Base-by-base conservation (phyloP, 2,797 vertebrate genomes). In the Antennarius maculatus region DNA sequence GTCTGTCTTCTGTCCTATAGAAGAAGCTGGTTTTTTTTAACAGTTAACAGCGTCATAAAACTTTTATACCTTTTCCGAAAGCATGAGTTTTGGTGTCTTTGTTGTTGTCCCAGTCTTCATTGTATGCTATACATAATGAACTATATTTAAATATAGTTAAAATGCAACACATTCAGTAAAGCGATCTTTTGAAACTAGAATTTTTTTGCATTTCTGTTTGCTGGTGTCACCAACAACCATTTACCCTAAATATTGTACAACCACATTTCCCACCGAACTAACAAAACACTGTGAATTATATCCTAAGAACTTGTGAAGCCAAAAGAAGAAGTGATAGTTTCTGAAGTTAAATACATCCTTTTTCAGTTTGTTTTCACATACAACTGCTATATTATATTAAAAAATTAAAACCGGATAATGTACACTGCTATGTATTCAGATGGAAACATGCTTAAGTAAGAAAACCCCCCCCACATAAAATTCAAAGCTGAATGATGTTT, bases 11-110 rank as follows among this genome's bases (percentile, higher is more conserved):
- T 78, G 43, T 71, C 59, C 73, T 67, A 28, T 9, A 74, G 79
- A 71, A 63, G 54, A 52, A 52, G 57, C 66, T 69, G 73, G 73
- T 76, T 78, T 74, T 64, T 76, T 77, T 52, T 78, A 77, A 76
- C 76, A 83, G 80, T 81, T 66, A 83, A 45, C 60, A 71, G 31
- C 3, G 66, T 56, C 51, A 79, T 48, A 34, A 58, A 69, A 72
- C 65, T 72, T 11, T 5, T 6, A 23, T 66, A 61, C 53, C 61
- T 61, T 51, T 46, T 17, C 28, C 41, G 53, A 67, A 50, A 54
- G 53, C 41, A 15, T 64, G 52, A 48, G 3, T 12, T 2, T 4
- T 17, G 5, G 5, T 15, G 34, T n/a, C 12, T 66, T 34, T 34
- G 31, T 49, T 53, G 28, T 18, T 15, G 0, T 71, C 54, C 56